Evolutionary conservation across 1,140 invertebrate species (phyloP), one percentile per base, ranked within the genome.

Genomic region (Drosophila tristis): DNA sequence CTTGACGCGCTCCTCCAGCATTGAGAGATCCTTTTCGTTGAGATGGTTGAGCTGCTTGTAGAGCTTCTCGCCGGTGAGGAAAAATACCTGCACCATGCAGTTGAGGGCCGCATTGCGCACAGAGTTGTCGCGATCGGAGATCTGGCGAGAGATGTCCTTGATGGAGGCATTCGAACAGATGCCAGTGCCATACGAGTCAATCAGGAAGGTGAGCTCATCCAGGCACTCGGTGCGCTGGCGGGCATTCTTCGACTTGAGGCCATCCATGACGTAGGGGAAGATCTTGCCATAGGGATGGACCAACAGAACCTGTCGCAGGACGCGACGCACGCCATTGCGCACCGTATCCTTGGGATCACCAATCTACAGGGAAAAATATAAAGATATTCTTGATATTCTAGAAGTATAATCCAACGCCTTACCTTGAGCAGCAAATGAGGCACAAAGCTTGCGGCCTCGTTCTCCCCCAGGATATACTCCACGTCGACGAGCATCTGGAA

Each of bases 331-430:
- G 25, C 96, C 96, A 89, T 97, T 96, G 23, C 98, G 93, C 2
- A 98, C 97, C 35, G 97, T 95, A 92, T 99, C 98, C 93, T 99
- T 99, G 0, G 98, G 96, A 93, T 99, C 98, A 45, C 98, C 98
- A 70, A 98, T 96, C 97, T 97, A 72, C 74, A 81, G 92, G 51
- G 0, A 2, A 20, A 20, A 20, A 91, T 13, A 42, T 5, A 47
- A 56, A 25, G 2, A 42, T n/a, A n/a, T n/a, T n/a, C n/a, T n/a
- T n/a, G 35, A 13, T 39, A 39, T 13, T 39, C 11, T 13, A 39
- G 4, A 39, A 11, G 1, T 13, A 39, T 4, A 8, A 13, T 5
- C 3, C 35, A 4, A 13, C 5, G 35, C 8, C 85, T 82, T 90
- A 96, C 97, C 94, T 99, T 99, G 2, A 97, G 93, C 39, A 98